Evolutionary conservation across 2,888 invertebrate species (phyloP), one percentile per base, ranked within the genome.

Genomic region (Drosophila rellima): DNA sequence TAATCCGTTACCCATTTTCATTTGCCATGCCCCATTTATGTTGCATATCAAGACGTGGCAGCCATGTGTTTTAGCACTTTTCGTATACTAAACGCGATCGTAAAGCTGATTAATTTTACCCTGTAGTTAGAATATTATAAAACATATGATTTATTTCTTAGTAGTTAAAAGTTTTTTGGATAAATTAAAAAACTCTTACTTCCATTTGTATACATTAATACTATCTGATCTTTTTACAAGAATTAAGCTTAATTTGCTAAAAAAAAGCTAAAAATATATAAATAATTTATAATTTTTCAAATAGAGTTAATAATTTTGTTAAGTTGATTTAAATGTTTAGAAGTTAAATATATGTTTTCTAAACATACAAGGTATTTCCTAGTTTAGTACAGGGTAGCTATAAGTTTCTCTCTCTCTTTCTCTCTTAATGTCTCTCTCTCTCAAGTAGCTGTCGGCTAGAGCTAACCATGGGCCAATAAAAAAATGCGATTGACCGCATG

Each of bases 1-100:
- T 82, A 88, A 88, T 88, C 85, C 84, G 67, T 70, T 75, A 35
- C 71, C 72, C 68, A 65, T 78, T 79, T 66, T 80, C 75, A 80
- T 86, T 80, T 83, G 61, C 72, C 74, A 74, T 79, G 70, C 78
- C 63, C 78, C 73, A 85, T 85, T 77, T 67, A 74, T 80, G 73
- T 40, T 67, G 69, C 76, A 75, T 75, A 80, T 80, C 67, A 56
- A 54, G 62, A 17, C 45, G 48, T n/a, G 44, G 54, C 66, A 67
- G 77, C 61, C 73, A 71, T 77, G 70, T 80, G 82, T 63, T 81
- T 72, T 70, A 52, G 68, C 64, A 59, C 40, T 44, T 51, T 37
- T 23, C 31, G 60, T 72, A 23, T 31, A 59, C 39, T 74, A 61
- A 60, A 47, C 60, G 64, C 68, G 73, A 64, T 59, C 64, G 55